Evolutionary conservation across 2,113 vertebrate species (phyloP).

Genomic region (Diadophis punctatus): DNA sequence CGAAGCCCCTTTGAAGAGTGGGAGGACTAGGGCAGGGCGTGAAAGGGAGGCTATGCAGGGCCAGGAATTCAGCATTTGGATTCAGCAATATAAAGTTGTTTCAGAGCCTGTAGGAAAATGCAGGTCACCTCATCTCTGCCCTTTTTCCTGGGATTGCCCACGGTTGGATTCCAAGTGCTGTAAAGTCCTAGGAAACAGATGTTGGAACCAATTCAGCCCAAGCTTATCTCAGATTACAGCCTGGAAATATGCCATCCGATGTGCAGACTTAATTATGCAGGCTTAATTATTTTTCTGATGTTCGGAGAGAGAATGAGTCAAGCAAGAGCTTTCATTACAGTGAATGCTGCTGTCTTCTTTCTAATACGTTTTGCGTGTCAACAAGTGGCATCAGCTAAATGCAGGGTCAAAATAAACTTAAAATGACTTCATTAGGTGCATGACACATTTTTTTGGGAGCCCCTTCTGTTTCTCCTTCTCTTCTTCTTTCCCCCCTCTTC

Average conservation of each 20-base stretch:
- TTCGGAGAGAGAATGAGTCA: background rate
- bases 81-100: background rate
- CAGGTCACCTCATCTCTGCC: background rate
- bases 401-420: conserved; percentile 42
- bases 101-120: background rate
- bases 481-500: background rate
- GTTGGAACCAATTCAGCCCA: background rate
- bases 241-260: background rate
- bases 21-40: background rate
- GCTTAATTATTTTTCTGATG: background rate
- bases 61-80: background rate
- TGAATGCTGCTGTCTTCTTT: background rate
- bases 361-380: conserved; percentile 36
- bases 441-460: conserved; percentile 44
- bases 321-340: background rate
- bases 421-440: conserved; percentile 38
- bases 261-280: background rate
- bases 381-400: conserved; percentile 44
- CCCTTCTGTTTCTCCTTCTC: background rate
- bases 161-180: background rate
- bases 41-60: background rate
- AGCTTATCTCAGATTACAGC: background rate
- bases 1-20: background rate
- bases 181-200: background rate
- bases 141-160: background rate